phyloP scores from a whole-genome alignment of 1,140 invertebrate species.

The Micrasema longulum region DNA sequence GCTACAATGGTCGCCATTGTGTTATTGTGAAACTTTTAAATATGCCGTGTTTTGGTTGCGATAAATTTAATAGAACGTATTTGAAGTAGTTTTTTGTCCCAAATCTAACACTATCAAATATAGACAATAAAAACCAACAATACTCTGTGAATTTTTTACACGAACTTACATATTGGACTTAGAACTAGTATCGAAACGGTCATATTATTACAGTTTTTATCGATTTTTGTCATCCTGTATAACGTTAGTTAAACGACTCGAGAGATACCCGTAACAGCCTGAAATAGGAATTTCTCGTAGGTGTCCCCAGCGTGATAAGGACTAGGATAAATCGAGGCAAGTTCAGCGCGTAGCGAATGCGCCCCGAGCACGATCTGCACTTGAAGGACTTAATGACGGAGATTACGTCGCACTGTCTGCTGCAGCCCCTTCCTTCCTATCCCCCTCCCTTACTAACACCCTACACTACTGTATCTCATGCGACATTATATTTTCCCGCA shows the following conservation, averaged over 20 bases:
- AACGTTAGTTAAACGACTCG: too few species aligned
- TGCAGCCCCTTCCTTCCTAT: slow-evolving; percentile 4
- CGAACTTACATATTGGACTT: too few species aligned
- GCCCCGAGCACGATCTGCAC: slow-evolving; percentile 34
- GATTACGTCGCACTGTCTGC: slow-evolving; percentile 42
- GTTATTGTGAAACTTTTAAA: slow-evolving; percentile 39
- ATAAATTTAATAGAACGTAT: slow-evolving; percentile 29
- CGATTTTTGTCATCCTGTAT: too few species aligned
- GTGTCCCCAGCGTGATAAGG: slow-evolving; percentile 49
- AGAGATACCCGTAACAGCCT: slow-evolving; percentile 8
- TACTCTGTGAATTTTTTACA: too few species aligned
- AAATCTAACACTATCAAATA: too few species aligned
- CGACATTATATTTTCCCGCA: slow-evolving; percentile 26
- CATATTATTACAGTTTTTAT: too few species aligned
- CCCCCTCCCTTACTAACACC: not conserved
- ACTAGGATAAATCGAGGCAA: slow-evolving; percentile 22
- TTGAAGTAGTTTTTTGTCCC: slow-evolving; percentile 3
- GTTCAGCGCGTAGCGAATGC: not conserved
- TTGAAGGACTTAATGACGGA: slow-evolving; percentile 37
- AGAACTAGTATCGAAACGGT: too few species aligned
- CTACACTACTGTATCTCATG: not conserved
- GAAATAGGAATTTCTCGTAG: slow-evolving; percentile 48
- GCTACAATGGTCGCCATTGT: slow-evolving; percentile 28
- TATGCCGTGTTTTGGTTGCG: slow-evolving; percentile 32
- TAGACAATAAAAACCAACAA: too few species aligned